These are phyloP conservation scores for Eupithecia tripunctaria DNA, from an alignment of 2,888 invertebrate genomes.

Conservation along the genomic window DNA sequence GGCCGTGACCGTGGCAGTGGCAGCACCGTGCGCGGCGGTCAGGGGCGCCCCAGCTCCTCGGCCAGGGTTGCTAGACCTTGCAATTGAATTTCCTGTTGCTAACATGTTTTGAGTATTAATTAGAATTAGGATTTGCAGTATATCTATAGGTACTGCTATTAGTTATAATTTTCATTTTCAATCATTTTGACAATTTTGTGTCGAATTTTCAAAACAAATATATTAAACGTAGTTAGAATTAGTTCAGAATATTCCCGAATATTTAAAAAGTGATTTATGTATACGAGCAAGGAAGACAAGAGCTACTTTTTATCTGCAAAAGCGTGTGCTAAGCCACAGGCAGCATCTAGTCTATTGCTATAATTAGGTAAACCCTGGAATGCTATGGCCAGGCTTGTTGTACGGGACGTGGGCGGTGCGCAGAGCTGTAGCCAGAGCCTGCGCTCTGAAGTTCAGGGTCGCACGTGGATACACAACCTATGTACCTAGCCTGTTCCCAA, in stretches of 20 bases:
- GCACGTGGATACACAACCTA: constrained; percentile 29
- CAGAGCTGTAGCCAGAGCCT: constrained; percentile 35
- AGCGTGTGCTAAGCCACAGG: background rate
- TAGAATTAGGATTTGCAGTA: background rate
- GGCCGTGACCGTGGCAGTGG: constrained; percentile 44
- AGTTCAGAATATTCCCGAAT: background rate
- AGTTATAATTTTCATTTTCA: background rate
- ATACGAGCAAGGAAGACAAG: background rate
- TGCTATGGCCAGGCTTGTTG: constrained; percentile 2
- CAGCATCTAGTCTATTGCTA: background rate
- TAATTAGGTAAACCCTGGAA: background rate
- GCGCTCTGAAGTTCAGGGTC: constrained; percentile 43
- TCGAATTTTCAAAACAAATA: background rate
- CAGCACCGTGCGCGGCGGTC: constrained; percentile 38
- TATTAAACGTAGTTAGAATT: too few relatives aligned
- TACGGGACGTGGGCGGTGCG: constrained; percentile 29
- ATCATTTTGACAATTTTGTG: background rate
- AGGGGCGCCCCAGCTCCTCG: constrained; percentile 28
- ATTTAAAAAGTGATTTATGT: background rate
- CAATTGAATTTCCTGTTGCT: background rate
- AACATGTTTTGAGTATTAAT: background rate
- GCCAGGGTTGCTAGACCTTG: constrained; percentile 14
- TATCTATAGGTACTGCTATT: background rate
- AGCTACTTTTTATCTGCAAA: background rate
- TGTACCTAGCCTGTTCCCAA: background rate